Evolutionary conservation across 1,140 invertebrate genomes (phyloP).

Genomic region (Zeugodacus cucurbitae): DNA sequence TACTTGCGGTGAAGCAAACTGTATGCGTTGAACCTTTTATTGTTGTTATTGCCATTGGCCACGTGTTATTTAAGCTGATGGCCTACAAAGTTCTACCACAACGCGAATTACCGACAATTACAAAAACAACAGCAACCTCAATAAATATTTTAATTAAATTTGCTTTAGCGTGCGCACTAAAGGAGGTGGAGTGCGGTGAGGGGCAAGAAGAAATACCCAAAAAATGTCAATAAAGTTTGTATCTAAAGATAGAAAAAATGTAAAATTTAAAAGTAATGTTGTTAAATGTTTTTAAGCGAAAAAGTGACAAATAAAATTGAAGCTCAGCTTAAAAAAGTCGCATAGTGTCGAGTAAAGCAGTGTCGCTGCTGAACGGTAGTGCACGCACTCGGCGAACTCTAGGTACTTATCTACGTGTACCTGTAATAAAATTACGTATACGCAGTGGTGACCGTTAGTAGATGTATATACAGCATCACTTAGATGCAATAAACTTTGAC

Average conservation of each 20-base stretch:
- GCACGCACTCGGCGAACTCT: background rate
- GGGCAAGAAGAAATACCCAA: background rate
- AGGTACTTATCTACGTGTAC: background rate
- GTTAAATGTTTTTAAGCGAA: too few species aligned
- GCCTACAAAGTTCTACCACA: background rate
- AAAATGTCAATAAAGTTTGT: background rate
- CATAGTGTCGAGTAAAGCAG: background rate
- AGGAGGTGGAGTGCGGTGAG: too few species aligned
- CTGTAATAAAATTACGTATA: background rate
- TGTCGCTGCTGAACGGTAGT: too few species aligned
- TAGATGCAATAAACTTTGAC: background rate
- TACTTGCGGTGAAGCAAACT: background rate
- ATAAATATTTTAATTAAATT: conserved; percentile 27
- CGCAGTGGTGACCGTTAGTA: background rate
- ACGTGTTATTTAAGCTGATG: too few species aligned
- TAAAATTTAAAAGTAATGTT: too few species aligned
- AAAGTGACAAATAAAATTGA: background rate
- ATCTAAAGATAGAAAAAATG: background rate
- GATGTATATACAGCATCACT: background rate
- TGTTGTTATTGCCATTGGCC: too few species aligned
- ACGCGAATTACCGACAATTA: background rate
- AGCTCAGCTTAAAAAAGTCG: too few species aligned
- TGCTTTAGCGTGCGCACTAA: background rate
- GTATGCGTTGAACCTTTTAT: background rate
- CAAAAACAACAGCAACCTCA: background rate